Evolutionary conservation across 2,888 invertebrate genomes (phyloP), one percentile per base, ranked within the genome.

Genomic region (Scaptomyza caliginosa): DNA sequence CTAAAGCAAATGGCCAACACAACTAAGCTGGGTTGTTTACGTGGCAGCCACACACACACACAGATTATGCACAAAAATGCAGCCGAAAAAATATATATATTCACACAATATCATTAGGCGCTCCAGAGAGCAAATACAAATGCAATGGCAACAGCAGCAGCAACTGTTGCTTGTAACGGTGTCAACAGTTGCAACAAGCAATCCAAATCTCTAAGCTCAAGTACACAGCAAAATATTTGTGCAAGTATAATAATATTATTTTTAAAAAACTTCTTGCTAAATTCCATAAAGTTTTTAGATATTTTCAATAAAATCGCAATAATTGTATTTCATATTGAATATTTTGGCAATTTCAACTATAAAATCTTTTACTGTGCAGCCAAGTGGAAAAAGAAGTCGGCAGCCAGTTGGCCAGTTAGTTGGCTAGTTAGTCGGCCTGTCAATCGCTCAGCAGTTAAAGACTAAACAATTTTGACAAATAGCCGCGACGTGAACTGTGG

Each of bases 391-490:
- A 43, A 45, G 63, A 43, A 43, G 7, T 8, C 78, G 40, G 81
- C 76, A 75, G 77, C 77, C 43, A 73, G 79, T 81, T 81, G 43
- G 45, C 60, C 39, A 26, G 43, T 6, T 39, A 26, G 77, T 68
- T 81, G 65, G 73, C 85, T 79, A 79, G 81, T 81, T 81, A 81
- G 81, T 67, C 70, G 65, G 69, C 54, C 86, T 86, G 89, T 89
- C 89, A 89, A 88, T 87, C 81, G 83, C 70, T 77, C 78, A 72
- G 74, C 78, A 71, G 69, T 77, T 78, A 76, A 79, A 82, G 86
- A 81, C 88, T 90, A 88, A 90, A 90, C 87, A 85, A 79, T 76
- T 84, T 85, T 90, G 90, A 90, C 90, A 90, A 90, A 90, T 90
- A 85, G 84, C 85, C 74, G 62, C 71, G 51, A 67, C 67, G 45